Evolutionary conservation across 2,888 invertebrate species (phyloP).

Genomic region (Synergus gifuensis): DNA sequence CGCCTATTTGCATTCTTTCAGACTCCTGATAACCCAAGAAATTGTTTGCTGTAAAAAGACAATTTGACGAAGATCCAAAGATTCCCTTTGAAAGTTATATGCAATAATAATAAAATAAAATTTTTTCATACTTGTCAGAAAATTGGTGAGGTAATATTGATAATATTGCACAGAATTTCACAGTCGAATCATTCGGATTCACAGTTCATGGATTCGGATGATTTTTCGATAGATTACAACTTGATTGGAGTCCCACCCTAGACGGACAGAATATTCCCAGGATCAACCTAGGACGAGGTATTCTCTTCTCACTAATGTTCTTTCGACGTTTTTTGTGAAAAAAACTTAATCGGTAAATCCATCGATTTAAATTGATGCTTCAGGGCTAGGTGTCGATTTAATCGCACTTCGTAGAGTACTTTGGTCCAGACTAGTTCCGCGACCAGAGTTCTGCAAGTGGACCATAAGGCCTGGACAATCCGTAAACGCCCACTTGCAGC

Average conservation of each 20-base stretch:
- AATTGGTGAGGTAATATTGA: too few species aligned
- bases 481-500: slow-evolving; percentile 50
- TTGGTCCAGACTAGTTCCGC: slow-evolving; percentile 41
- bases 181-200: too few species aligned
- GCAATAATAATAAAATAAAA: too few species aligned
- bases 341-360: background rate
- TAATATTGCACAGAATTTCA: too few species aligned
- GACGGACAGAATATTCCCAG: background rate
- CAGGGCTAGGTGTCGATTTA: slow-evolving; percentile 46
- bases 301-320: background rate
- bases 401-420: slow-evolving; percentile 46
- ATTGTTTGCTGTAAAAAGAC: background rate
- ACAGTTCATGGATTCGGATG: too few species aligned
- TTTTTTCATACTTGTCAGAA: too few species aligned
- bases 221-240: too few species aligned
- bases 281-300: background rate
- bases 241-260: too few species aligned
- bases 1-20: background rate
- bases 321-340: background rate
- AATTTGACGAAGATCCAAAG: background rate
- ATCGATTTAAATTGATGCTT: background rate
- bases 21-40: background rate
- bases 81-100: background rate
- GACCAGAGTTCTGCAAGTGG: slow-evolving; percentile 27
- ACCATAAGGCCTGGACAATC: slow-evolving; percentile 12